Conservation (phyloP, 2,113 vertebrate species). For the Tor tambroides region DNA sequence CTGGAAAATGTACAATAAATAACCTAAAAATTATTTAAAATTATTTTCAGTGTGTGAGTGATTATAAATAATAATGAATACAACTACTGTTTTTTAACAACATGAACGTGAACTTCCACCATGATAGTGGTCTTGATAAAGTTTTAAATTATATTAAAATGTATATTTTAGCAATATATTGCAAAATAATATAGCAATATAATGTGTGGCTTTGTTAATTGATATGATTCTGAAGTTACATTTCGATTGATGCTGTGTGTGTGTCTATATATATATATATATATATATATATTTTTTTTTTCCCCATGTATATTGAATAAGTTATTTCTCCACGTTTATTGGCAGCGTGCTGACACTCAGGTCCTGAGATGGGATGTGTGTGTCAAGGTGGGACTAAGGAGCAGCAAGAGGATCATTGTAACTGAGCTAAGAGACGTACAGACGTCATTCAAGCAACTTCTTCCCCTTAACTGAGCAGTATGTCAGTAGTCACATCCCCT, state of each 20-base stretch:
- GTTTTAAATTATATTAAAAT: not conserved
- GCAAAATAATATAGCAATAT: not conserved
- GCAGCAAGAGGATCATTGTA: conserved; percentile 67
- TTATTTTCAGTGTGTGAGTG: not conserved
- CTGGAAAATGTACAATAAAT: not conserved
- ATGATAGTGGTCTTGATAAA: not conserved
- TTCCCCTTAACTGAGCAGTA: conserved; percentile 69
- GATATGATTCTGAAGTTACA: not conserved
- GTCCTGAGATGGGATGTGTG: conserved; percentile 87
- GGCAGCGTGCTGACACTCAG: conserved; percentile 66
- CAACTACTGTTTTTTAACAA: conserved; percentile 3
- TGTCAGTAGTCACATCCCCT: conserved; percentile 86
- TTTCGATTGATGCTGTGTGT: not conserved
- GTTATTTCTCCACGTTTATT: conserved; percentile 29
- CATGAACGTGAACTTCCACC: not conserved
- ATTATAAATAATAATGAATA: not conserved
- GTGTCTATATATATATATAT: too few species aligned
- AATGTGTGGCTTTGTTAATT: not conserved
- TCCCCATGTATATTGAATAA: not conserved
- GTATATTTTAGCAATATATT: not conserved
- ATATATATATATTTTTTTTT: not conserved
- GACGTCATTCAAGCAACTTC: conserved; percentile 59
- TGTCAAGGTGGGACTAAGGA: conserved; percentile 74
- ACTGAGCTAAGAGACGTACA: conserved; percentile 68
- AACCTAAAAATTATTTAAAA: not conserved